Conservation (phyloP, 2,113 vertebrate species). For the Lagenorhynchus albirostris region DNA sequence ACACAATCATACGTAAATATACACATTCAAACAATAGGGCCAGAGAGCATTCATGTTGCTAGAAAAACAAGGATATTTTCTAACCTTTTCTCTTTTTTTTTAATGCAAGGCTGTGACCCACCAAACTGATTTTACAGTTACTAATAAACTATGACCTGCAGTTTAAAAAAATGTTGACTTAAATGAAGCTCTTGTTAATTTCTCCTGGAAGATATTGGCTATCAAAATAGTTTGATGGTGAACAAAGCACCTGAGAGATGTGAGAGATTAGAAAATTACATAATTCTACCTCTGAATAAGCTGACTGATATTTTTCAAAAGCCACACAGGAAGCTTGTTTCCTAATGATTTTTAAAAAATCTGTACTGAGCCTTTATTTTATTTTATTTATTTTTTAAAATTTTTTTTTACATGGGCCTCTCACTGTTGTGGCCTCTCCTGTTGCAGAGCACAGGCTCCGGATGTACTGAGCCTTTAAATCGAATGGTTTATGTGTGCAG, state of each 20-base stretch:
- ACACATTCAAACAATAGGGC: not conserved
- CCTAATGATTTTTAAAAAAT: not conserved
- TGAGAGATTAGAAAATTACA: not conserved
- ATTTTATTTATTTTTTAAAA: too few relatives aligned
- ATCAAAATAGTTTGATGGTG: not conserved
- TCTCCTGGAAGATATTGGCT: not conserved
- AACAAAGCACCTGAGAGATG: not conserved
- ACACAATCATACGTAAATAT: not conserved
- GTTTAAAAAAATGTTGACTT: not conserved
- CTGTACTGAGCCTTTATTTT: not conserved
- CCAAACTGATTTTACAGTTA: not conserved
- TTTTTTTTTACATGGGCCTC: too few relatives aligned
- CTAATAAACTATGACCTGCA: not conserved
- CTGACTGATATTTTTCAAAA: not conserved
- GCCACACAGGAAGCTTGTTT: not conserved
- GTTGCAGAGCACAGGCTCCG: too few relatives aligned
- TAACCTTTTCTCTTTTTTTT: not conserved
- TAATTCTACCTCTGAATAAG: not conserved
- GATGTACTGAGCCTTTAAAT: not conserved
- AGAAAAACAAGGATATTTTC: not conserved
- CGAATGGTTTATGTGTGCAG: not conserved
- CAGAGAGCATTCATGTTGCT: not conserved
- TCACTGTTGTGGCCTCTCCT: too few relatives aligned
- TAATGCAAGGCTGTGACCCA: not conserved
- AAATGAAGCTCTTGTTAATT: not conserved